phyloP scores from a whole-genome alignment of 2,888 invertebrate species.

The Polyommatus iphigenia region DNA sequence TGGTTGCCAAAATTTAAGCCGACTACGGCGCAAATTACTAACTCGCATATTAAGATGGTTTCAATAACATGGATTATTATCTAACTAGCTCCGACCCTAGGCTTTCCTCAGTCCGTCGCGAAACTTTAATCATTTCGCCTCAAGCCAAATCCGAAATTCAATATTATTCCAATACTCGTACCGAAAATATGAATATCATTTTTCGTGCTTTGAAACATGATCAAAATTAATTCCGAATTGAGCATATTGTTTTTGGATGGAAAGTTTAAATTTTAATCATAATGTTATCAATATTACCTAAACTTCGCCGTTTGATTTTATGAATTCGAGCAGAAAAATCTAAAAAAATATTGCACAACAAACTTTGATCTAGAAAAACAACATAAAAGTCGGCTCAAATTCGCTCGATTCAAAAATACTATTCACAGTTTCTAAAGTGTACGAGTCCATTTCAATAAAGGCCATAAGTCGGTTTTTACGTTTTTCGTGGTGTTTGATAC shows the following conservation, averaged over 20 bases:
- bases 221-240: not conserved
- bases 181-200: not conserved
- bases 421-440: constrained; percentile 6
- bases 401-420: not conserved
- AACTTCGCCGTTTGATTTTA: not conserved
- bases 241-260: not conserved
- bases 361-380: not conserved
- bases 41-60: constrained; percentile 1
- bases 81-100: not conserved
- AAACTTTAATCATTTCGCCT: not conserved
- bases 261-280: not conserved
- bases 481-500: not conserved
- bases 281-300: not conserved
- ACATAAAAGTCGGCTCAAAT: not conserved
- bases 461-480: not conserved
- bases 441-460: not conserved
- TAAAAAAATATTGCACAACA: not conserved
- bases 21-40: constrained; percentile 1
- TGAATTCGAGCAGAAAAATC: not conserved
- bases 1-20: constrained; percentile 13
- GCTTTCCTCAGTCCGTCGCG: not conserved
- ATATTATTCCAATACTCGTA: constrained; percentile 1
- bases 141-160: not conserved
- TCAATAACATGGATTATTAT: constrained; percentile 10
- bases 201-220: not conserved